phyloP scores from a whole-genome alignment of 2,113 vertebrate genomes.

The Notarius lentiginosus region DNA sequence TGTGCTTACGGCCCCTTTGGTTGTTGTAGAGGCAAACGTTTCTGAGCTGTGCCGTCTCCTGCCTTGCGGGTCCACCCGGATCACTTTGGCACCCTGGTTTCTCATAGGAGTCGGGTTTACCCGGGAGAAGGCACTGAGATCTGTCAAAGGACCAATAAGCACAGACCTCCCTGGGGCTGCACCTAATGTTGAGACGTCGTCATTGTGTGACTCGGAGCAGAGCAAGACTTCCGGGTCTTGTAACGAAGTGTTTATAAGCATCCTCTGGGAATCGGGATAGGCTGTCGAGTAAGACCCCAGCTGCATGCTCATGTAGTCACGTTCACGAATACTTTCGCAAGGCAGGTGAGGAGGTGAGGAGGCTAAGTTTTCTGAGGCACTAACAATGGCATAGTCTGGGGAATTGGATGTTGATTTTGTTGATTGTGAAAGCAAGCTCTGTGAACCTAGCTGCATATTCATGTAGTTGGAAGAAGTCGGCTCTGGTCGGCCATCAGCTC shows the following conservation, averaged over 20 bases:
- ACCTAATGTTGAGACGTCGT: slow-evolving; percentile 12
- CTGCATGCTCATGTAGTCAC: slow-evolving; percentile 80
- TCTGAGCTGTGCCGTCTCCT: slow-evolving; percentile 82
- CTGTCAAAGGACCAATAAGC: slow-evolving; percentile 56
- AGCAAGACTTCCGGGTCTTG: slow-evolving; percentile 50
- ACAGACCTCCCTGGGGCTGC: slow-evolving; percentile 15
- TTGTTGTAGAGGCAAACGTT: slow-evolving; percentile 78
- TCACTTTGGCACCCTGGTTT: slow-evolving; percentile 83
- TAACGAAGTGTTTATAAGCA: slow-evolving; percentile 66
- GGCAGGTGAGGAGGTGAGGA: slow-evolving; percentile 35
- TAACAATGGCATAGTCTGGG: slow-evolving; percentile 44
- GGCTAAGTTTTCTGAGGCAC: slow-evolving; percentile 6
- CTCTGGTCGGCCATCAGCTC: slow-evolving; percentile 56
- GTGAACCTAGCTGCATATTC: slow-evolving; percentile 79
- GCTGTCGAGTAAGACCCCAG: slow-evolving; percentile 59
- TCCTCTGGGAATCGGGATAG: slow-evolving; percentile 55
- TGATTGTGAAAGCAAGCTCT: slow-evolving; percentile 45
- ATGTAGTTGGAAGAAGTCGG: slow-evolving; percentile 74
- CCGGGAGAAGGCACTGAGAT: slow-evolving; percentile 75
- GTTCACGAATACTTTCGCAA: slow-evolving; percentile 52
- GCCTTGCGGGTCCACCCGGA: slow-evolving; percentile 80
- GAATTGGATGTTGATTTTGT: slow-evolving; percentile 53
- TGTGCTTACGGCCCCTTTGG: slow-evolving; percentile 51
- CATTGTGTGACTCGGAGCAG: slow-evolving; percentile 43
- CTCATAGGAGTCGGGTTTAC: slow-evolving; percentile 73